These are phyloP conservation scores for Panopea generosa DNA, from an alignment of 2,888 invertebrate species.

Conservation along the genomic window DNA sequence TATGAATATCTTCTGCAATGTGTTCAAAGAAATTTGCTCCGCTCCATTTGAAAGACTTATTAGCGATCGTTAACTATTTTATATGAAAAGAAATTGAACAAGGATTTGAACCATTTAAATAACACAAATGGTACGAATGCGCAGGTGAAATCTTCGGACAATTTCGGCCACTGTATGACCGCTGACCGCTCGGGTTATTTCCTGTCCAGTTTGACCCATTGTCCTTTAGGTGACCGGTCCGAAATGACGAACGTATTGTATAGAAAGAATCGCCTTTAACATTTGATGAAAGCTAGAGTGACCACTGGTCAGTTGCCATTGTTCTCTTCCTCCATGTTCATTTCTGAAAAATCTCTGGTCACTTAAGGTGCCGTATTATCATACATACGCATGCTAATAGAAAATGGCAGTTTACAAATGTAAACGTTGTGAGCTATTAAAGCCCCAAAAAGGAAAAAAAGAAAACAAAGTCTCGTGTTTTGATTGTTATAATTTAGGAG, in stretches of 20 bases:
- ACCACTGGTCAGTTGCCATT: conserved; percentile 59
- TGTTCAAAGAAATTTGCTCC: not conserved
- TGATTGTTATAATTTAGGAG: conserved; percentile 43
- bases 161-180: conserved; percentile 57
- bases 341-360: conserved; percentile 37
- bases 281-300: conserved; percentile 63
- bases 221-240: conserved; percentile 65
- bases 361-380: conserved; percentile 45
- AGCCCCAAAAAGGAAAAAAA: not conserved
- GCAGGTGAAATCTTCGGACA: conserved; percentile 60
- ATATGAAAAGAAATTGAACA: conserved; percentile 3
- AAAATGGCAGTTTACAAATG: conserved; percentile 16
- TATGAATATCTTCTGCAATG: conserved; percentile 2
- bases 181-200: conserved; percentile 52
- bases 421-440: conserved; percentile 4
- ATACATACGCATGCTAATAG: conserved; percentile 47
- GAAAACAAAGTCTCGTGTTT: conserved; percentile 27
- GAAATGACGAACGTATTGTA: conserved; percentile 63
- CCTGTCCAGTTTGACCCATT: conserved; percentile 59
- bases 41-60: not conserved
- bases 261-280: conserved; percentile 52
- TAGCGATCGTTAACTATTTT: conserved; percentile 2
- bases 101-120: not conserved
- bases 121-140: conserved; percentile 15
- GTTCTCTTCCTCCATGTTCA: conserved; percentile 40